Conservation (phyloP, 2,888 invertebrate species). For the Lordiphosa andalusiaca region DNA sequence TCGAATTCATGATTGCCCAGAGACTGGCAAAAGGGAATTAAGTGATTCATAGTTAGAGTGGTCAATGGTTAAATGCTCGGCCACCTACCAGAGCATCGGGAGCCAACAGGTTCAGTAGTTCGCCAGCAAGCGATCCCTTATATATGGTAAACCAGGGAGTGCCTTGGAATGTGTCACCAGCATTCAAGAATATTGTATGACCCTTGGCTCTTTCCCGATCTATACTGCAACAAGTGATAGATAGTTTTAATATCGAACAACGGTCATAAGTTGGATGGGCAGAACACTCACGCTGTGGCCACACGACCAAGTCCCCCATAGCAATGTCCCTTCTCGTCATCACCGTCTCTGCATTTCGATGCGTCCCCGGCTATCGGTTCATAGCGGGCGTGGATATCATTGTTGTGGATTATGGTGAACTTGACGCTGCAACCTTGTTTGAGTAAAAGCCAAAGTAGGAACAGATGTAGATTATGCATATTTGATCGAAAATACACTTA, state of each 20-base stretch:
- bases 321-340: conserved; percentile 83
- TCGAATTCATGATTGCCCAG: conserved; percentile 95
- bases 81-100: conserved; percentile 89
- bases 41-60: no score
- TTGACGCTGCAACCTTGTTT: conserved; percentile 25
- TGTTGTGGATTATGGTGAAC: conserved; percentile 87
- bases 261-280: no score
- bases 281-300: conserved; percentile 76
- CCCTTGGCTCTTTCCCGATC: conserved; percentile 13
- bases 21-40: conserved; percentile 82
- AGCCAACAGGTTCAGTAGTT: conserved; percentile 86
- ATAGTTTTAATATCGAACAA: no score
- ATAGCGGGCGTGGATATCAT: conserved; percentile 92
- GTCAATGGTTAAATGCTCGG: background rate
- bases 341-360: conserved; percentile 82
- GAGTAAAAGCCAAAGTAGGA: conserved; percentile 11
- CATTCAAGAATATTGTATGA: conserved; percentile 86
- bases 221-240: conserved; percentile 17
- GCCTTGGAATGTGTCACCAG: conserved; percentile 93
- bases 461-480: conserved; percentile 1
- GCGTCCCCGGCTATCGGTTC: conserved; percentile 87
- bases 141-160: conserved; percentile 90
- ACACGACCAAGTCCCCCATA: conserved; percentile 91
- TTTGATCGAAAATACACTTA: background rate
- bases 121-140: conserved; percentile 88